Conservation (phyloP, 1,140 invertebrate genomes). For the Grapholita molesta region DNA sequence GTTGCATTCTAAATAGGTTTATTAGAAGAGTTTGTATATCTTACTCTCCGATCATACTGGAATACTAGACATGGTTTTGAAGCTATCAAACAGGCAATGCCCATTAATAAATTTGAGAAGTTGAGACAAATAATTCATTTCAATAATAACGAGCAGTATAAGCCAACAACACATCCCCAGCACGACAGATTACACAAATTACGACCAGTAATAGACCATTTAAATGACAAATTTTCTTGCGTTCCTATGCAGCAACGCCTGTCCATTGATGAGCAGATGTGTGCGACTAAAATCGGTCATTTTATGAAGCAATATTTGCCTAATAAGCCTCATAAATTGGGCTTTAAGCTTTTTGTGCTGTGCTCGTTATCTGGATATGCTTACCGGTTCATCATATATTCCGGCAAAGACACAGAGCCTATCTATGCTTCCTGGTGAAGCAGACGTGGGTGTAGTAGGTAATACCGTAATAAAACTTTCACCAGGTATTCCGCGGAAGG, state of each 20-base stretch:
- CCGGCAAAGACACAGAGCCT: slow-evolving; percentile 5
- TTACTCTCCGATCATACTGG: slow-evolving; percentile 37
- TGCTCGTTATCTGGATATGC: background rate
- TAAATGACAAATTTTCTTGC: slow-evolving; percentile 38
- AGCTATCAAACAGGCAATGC: slow-evolving; percentile 38
- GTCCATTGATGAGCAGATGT: slow-evolving; percentile 28
- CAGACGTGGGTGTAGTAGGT: background rate
- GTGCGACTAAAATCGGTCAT: slow-evolving; percentile 23
- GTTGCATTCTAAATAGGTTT: background rate
- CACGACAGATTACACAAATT: slow-evolving; percentile 55
- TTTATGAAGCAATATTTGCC: slow-evolving; percentile 6
- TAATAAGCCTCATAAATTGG: slow-evolving; percentile 16
- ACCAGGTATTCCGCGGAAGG: background rate
- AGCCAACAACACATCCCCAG: slow-evolving; percentile 42
- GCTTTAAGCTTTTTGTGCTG: background rate
- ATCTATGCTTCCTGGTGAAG: background rate
- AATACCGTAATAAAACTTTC: background rate
- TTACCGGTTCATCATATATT: slow-evolving; percentile 12
- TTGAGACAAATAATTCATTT: slow-evolving; percentile 42
- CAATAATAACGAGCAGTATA: slow-evolving; percentile 40
- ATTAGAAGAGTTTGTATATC: slow-evolving; percentile 13
- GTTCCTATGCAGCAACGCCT: slow-evolving; percentile 35
- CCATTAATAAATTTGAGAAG: slow-evolving; percentile 44
- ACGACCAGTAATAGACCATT: slow-evolving; percentile 42
- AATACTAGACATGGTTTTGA: slow-evolving; percentile 32